Evolutionary conservation across 2,797 vertebrate genomes (phyloP).

Genomic region (Eleutherodactylus coqui): DNA sequence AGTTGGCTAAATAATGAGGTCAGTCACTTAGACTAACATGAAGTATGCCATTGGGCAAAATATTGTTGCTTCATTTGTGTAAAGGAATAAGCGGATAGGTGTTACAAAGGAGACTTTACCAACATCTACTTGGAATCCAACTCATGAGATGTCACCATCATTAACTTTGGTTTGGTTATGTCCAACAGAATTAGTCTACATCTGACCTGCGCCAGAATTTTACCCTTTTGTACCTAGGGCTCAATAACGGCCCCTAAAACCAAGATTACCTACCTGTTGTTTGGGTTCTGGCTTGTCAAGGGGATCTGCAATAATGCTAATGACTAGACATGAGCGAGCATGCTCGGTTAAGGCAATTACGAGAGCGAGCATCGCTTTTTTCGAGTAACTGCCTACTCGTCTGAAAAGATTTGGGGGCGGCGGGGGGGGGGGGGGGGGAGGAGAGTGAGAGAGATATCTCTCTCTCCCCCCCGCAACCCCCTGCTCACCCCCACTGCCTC

Average conservation of each 20-base stretch:
- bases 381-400: too few relatives aligned
- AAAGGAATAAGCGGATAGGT: neutral
- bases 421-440: too few relatives aligned
- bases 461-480: too few relatives aligned
- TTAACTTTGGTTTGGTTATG: neutral
- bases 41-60: slow-evolving; percentile 14
- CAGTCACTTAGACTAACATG: slow-evolving; percentile 30
- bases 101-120: neutral
- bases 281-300: neutral
- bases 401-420: too few relatives aligned
- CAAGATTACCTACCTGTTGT: neutral
- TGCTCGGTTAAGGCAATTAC: too few relatives aligned
- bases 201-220: neutral
- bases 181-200: neutral
- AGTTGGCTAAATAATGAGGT: slow-evolving; percentile 46
- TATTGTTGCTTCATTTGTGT: neutral
- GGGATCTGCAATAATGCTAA: too few relatives aligned
- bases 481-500: too few relatives aligned
- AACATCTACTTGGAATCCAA: neutral
- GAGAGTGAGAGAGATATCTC: too few relatives aligned
- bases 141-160: neutral
- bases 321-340: too few relatives aligned
- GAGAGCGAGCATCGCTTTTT: too few relatives aligned
- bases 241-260: neutral
- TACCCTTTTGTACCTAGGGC: neutral